These are phyloP conservation scores for Leptinotarsa undecemlineata DNA, from an alignment of 1,140 invertebrate species.

Conservation along the genomic window DNA sequence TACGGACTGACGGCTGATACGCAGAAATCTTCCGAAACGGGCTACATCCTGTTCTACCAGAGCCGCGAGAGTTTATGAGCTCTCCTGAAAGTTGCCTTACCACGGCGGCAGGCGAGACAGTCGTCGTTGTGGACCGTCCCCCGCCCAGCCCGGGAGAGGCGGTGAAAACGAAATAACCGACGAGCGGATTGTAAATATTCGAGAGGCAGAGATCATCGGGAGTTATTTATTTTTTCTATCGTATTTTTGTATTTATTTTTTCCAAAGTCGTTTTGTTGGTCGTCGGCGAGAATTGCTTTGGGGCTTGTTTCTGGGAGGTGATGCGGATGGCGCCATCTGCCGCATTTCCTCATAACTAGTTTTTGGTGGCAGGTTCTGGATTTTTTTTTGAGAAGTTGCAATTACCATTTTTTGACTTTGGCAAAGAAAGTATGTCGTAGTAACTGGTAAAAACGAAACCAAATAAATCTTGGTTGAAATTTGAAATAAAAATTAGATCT, in stretches of 20 bases:
- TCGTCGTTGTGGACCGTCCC: neutral
- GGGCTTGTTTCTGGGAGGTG: no score
- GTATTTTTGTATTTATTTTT: constrained; percentile 26
- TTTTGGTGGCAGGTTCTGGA: neutral
- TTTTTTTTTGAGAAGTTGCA: neutral
- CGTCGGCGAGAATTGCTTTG: neutral
- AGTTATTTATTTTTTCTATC: constrained; percentile 25
- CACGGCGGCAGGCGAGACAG: neutral
- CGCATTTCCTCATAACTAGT: neutral
- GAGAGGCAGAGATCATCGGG: constrained; percentile 19
- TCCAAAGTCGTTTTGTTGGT: neutral
- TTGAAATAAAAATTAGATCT: no score
- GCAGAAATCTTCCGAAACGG: constrained; percentile 98
- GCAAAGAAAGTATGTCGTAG: no score
- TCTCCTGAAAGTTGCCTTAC: constrained; percentile 44
- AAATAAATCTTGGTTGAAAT: no score
- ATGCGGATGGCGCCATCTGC: no score
- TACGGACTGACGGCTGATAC: constrained; percentile 98
- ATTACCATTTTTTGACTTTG: no score
- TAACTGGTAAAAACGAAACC: no score
- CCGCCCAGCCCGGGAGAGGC: constrained; percentile 1
- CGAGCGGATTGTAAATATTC: constrained; percentile 17
- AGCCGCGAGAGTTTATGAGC: constrained; percentile 75
- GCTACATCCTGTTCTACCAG: constrained; percentile 99
- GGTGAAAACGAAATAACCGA: constrained; percentile 12